Conservation (phyloP, 2,888 invertebrate species). For the Synanthedon andrenaeformis region DNA sequence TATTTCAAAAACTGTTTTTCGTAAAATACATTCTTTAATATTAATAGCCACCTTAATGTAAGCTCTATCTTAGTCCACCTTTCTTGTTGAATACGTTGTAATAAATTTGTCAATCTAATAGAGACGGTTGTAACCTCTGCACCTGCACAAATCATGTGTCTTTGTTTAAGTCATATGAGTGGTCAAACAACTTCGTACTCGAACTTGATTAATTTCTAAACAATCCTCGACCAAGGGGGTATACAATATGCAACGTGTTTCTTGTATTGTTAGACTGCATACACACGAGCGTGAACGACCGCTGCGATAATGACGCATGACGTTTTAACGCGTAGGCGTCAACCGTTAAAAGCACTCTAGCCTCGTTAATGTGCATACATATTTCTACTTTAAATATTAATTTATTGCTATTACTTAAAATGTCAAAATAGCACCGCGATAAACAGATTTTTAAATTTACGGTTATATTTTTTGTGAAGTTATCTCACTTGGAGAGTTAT, state of each 20-base stretch:
- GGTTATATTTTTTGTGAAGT: neutral
- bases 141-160: slow-evolving; percentile 19
- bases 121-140: slow-evolving; percentile 10
- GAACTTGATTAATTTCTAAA: slow-evolving; percentile 20
- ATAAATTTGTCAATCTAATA: too few relatives aligned
- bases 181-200: slow-evolving; percentile 19
- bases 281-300: neutral
- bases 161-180: slow-evolving; percentile 10
- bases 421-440: neutral
- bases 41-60: too few relatives aligned
- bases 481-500: neutral
- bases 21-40: too few relatives aligned
- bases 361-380: slow-evolving; percentile 1
- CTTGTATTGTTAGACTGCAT: neutral
- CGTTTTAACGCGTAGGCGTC: slow-evolving; percentile 1
- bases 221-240: slow-evolving; percentile 6
- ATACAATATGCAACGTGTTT: neutral
- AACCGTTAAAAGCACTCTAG: slow-evolving; percentile 1
- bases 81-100: too few relatives aligned
- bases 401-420: neutral
- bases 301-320: neutral
- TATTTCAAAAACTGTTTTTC: too few relatives aligned
- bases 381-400: neutral
- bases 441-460: neutral
- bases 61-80: too few relatives aligned